Conservation (phyloP, 2,797 vertebrate genomes). For the Sebastes miniatus region DNA sequence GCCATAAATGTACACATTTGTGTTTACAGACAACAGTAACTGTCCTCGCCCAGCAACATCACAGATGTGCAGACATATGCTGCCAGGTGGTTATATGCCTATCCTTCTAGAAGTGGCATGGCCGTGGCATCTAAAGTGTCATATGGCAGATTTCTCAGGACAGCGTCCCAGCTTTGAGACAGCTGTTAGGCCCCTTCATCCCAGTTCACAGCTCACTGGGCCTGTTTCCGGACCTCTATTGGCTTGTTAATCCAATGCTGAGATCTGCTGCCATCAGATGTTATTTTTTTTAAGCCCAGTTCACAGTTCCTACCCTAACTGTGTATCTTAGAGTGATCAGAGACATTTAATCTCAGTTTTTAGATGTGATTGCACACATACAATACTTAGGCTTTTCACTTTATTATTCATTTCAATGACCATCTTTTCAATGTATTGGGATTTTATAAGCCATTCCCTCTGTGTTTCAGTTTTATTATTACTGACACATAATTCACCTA, state of each 20-base stretch:
- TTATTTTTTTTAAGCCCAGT: neutral
- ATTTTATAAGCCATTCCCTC: neutral
- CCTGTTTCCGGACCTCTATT: neutral
- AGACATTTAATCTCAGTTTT: neutral
- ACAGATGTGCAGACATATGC: slow-evolving; percentile 43
- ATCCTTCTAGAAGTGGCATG: slow-evolving; percentile 24
- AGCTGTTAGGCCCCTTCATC: slow-evolving; percentile 50
- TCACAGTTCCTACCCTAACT: neutral
- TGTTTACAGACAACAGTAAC: neutral
- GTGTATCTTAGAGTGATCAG: neutral
- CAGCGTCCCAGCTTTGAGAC: slow-evolving; percentile 57
- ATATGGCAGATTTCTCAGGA: slow-evolving; percentile 44
- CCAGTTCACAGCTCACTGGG: slow-evolving; percentile 27
- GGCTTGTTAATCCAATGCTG: neutral
- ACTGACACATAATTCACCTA: neutral
- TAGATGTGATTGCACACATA: neutral
- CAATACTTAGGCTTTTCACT: neutral
- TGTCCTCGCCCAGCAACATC: slow-evolving; percentile 5
- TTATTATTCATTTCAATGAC: neutral
- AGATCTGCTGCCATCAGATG: neutral
- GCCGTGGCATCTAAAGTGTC: slow-evolving; percentile 24
- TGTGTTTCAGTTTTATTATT: neutral
- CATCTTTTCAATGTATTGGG: neutral
- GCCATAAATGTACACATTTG: neutral
- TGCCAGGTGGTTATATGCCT: slow-evolving; percentile 37